Evolutionary conservation across 1,140 invertebrate species (phyloP), one percentile per base, ranked within the genome.

Genomic region (Heliconius nattereri): DNA sequence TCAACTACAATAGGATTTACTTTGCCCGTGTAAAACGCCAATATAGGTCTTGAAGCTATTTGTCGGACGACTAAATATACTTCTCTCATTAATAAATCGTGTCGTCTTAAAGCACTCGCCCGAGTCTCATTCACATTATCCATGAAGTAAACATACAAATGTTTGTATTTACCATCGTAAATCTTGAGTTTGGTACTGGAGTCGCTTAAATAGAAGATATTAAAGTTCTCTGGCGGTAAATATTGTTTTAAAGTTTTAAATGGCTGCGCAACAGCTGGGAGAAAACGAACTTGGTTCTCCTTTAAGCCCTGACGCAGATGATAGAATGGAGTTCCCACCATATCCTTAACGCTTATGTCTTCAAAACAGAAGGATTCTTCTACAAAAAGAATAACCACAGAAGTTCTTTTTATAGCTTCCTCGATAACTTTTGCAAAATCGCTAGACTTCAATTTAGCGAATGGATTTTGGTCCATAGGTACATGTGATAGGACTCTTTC

Each of bases 11-110:
- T 81, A 7, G 88, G 88, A 76, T 91, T 93, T 0, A 52, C 19
- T 78, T 88, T 92, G 1, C 90, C 91, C 0, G 91, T 92, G 75
- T 93, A 93, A 77, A 91, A 90, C 0, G 84, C 89, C 0, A 92
- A 54, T 0, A 91, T 78, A 0, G 87, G 84, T 0, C 87, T 87
- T 0, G 78, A 2, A 6, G 87, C 82, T 8, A 86, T 77, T 52
- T 86, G 77, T 5, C 82, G 79, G 0, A 89, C 76, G 2, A 81
- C 80, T 1, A 82, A 78, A 54, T 86, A 87, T 0, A 91, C 84
- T 37, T 90, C 89, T 16, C 82, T 81, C 35, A 93, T 91, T 8
- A 92, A 84, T 9, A 83, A 23, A 82, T 92, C 90, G 77, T 93
- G 91, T 11, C 86, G 78, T 45, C 87, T 82, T 5, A 92, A 79